Evolutionary conservation across 2,888 invertebrate genomes (phyloP), one percentile per base, ranked within the genome.

Genomic region (Lasioglossum oenotherae): DNA sequence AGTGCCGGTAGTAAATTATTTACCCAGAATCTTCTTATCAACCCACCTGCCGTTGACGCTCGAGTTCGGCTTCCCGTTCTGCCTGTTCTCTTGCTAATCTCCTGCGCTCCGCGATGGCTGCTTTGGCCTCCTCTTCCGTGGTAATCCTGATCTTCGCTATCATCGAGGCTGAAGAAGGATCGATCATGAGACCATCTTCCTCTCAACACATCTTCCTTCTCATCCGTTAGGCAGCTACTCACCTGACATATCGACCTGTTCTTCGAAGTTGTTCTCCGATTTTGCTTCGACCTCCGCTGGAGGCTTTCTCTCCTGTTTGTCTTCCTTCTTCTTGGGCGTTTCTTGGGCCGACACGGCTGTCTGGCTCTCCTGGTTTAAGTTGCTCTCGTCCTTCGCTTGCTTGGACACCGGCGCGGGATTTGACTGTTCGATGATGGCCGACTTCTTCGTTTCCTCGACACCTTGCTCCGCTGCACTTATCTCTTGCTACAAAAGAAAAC

Each of bases 41-140:
- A 8, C 69, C 16, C 93, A 96, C 96, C 94, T 95, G 95, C 94
- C 96, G 95, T 91, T 96, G 96, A 91, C 98, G 96, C 95, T 98
- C 98, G 76, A 97, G 95, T 95, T 99, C 98, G 2, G 98, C 98
- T 95, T 98, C 98, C 84, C 97, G 95, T 96, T 99, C 99, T 19
- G 98, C 98, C 95, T 99, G 98, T 95, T 99, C 99, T 31, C 99
- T 95, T 19, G 98, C 99, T 85, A 98, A 96, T 83, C 98, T 96
- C 89, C 99, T 96, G 86, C 98, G 96, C 96, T 99, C 99, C 0
- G 99, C 99, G 81, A 99, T 96, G 81, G 98, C 99, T 31, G 98
- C 98, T 95, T 99, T 99, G 14, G 99, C 99, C 95, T 99, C 97
- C 95, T 98, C 98, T 95, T 98, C 98, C 4, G 98, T 98, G 16